Base-by-base conservation (phyloP, 2,113 vertebrate species). In the Tupaia tana region DNA sequence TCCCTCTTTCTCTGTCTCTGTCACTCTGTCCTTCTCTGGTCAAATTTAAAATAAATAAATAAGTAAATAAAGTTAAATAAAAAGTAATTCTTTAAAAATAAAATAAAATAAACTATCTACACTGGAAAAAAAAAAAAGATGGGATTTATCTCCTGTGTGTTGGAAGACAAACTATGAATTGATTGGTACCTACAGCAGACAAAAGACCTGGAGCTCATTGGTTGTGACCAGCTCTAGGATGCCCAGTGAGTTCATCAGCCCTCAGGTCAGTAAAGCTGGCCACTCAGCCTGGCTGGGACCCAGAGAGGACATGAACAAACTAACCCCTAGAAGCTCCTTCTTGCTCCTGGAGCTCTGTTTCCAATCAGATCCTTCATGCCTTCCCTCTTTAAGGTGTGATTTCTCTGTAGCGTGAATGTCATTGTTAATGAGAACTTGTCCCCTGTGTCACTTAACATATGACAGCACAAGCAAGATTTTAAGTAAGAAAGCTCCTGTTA, bases 321-420 rank as follows among this genome's bases (percentile, higher is more conserved):
- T 90, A 79, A 9, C 20, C 0, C 1, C n/a, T 61, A 3, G 71
- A 63, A 31, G 0, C 0, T 27, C 20, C 27, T 82, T 81, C 3
- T 24, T 3, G 31, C 34, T 59, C 9, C 52, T 61, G 66, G 1
- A 18, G 8, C 25, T 0, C 4, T 29, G 87, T 27, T 63, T 15
- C 27, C 59, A 0, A 24, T 88, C 3, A 16, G 77, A 25, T 15
- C 19, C 66, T 89, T 24, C 3, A 64, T 58, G 83, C 18, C 52
- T 89, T 18, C 6, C 79, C 0, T 20, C 12, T 78, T 64, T 52
- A 15, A 83, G 19, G 77, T 0, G 2, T 43, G 15, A 27, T 54
- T 84, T 70, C 31, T 63, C n/a, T 56, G 13, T 1, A 16, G 15
- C 15, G 14, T 15, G 27, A n/a, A 34, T 22, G 34, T 31, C 92